Conservation (phyloP, 2,888 invertebrate species). For the Pandemis corylana region DNA sequence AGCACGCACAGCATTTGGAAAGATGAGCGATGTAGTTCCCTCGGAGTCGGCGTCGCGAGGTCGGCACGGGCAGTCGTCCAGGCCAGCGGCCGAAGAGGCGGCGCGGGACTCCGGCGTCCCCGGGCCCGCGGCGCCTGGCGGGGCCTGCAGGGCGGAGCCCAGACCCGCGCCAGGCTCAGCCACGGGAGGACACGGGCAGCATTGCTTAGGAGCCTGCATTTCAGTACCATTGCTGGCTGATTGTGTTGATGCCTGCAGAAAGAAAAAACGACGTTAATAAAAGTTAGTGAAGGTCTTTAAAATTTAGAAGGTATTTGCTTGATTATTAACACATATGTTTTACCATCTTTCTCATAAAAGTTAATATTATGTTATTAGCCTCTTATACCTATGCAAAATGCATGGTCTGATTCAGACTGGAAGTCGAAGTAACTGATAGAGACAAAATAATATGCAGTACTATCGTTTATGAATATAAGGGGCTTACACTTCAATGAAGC, state of each 20-base stretch:
- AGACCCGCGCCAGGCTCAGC: constrained; percentile 5
- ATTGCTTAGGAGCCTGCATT: constrained; percentile 50
- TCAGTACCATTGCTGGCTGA: constrained; percentile 52
- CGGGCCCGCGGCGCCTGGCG: constrained; percentile 4
- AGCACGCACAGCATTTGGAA: constrained; percentile 59
- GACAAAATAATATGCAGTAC: too few species aligned
- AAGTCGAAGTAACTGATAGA: too few species aligned
- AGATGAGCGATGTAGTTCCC: constrained; percentile 64
- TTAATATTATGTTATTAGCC: too few species aligned
- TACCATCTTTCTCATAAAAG: too few species aligned
- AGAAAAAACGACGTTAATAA: constrained; percentile 8
- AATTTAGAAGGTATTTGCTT: background rate
- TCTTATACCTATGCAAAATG: too few species aligned
- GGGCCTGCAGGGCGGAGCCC: constrained; percentile 27
- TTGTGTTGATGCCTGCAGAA: constrained; percentile 61
- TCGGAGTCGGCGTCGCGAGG: constrained; percentile 59
- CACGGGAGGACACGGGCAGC: constrained; percentile 68
- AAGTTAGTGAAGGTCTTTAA: background rate
- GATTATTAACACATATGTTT: background rate
- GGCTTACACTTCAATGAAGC: too few species aligned
- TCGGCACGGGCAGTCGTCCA: constrained; percentile 62
- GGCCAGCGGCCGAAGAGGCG: background rate
- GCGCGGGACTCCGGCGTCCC: constrained; percentile 25
- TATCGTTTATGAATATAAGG: too few species aligned
- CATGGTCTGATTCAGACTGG: too few species aligned